Evolutionary conservation across 2,113 vertebrate genomes (phyloP), one percentile per base, ranked within the genome.

Genomic region (Lophius piscatorius): DNA sequence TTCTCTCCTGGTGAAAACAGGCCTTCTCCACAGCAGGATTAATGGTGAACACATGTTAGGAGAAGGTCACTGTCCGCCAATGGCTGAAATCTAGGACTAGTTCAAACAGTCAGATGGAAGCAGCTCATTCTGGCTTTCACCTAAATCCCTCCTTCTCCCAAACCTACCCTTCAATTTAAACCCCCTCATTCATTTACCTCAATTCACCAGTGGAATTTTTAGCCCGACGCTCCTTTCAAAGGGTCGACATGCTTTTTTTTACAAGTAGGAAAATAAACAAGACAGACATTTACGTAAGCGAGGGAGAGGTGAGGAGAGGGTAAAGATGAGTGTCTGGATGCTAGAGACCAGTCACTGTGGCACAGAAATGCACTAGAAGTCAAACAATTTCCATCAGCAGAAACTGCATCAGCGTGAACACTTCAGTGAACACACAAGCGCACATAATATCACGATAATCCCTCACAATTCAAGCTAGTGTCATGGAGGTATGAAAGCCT

Each of bases 31-130:
- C 33, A 38, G 48, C 34, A 57, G 54, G 59, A 84, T 79, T 90
- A 87, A 91, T 91, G 75, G 58, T 55, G 70, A 90, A 86, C 90
- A 91, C 63, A 86, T 91, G 90, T 90, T 74, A 35, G 49, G 67
- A 82, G 83, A 70, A 86, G 75, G 78, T 82, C 81, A 73, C 56
- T 71, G 68, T 88, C 73, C 86, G 89, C 80, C 84, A 87, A 75
- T 87, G 82, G 83, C 79, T 86, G 77, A 72, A 82, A 86, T 86
- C 83, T 81, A 79, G 78, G 70, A 89, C 90, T 86, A 90, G 82
- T 81, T 80, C 83, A 88, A 89, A 90, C 74, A 76, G 67, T 85
- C 56, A 44, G 54, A 89, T 87, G 79, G 79, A 87, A 90, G 83
- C 72, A 84, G 60, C 70, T 70, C 64, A 70, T 59, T 80, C 74